phyloP scores from a whole-genome alignment of 37 sponge, comb jelly and placozoan species.

The Crambe crambe region DNA sequence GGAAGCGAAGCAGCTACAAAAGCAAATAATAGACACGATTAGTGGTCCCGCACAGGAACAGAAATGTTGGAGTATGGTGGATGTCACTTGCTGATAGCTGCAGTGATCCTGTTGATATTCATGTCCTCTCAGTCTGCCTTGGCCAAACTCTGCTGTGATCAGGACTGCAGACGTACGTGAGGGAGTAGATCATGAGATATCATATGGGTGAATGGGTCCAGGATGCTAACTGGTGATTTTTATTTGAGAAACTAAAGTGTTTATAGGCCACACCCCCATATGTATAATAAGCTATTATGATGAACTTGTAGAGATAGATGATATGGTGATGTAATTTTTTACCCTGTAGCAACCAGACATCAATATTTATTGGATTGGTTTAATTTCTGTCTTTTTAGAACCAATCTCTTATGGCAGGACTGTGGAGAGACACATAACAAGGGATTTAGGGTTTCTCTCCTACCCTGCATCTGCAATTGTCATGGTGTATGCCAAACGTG shows the following conservation, averaged over 20 bases:
- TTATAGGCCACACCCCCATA: too few relatives aligned
- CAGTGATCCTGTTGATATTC: too few relatives aligned
- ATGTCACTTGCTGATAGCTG: too few relatives aligned
- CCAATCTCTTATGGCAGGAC: constrained; percentile 71
- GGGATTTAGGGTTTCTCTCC: constrained; percentile 43
- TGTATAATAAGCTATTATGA: too few relatives aligned
- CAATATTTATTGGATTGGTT: not conserved
- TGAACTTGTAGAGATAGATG: too few relatives aligned
- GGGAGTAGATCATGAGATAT: not conserved
- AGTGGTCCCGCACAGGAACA: too few relatives aligned
- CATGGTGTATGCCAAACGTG: constrained; percentile 44
- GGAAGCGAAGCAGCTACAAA: too few relatives aligned
- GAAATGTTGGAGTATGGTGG: too few relatives aligned
- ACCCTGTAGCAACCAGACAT: too few relatives aligned
- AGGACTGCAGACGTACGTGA: constrained; percentile 52
- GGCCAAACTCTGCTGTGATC: constrained; percentile 62
- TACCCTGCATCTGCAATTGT: constrained; percentile 59
- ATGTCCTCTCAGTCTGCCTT: not conserved
- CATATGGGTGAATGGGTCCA: not conserved
- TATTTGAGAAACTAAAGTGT: too few relatives aligned
- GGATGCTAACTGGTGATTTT: too few relatives aligned
- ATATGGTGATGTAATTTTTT: not conserved
- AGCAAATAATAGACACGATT: too few relatives aligned
- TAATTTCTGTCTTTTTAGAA: constrained; percentile 18
- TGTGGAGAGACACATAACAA: constrained; percentile 31